These are phyloP conservation scores for Diarsia dahlii DNA, from an alignment of 2,888 invertebrate species.

Conservation along the genomic window DNA sequence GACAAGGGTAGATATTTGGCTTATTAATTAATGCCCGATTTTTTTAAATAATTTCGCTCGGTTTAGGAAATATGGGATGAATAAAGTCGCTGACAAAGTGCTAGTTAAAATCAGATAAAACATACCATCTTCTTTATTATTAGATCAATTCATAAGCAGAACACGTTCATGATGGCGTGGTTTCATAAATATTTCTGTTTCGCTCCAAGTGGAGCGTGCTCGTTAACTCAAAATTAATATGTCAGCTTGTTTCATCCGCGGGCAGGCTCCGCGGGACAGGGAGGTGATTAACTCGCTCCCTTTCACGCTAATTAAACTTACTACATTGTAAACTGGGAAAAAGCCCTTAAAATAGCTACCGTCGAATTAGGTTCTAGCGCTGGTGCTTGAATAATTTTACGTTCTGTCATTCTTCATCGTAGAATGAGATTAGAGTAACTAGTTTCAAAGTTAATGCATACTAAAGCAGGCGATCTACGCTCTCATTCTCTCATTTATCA, in stretches of 20 bases:
- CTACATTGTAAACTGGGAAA: conserved; percentile 31
- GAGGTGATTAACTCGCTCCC: conserved; percentile 53
- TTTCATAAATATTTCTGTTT: conserved; percentile 55
- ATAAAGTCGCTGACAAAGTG: not conserved
- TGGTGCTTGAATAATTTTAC: conserved; percentile 8
- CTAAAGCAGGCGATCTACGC: conserved; percentile 28
- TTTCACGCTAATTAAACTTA: conserved; percentile 53
- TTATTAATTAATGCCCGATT: not conserved
- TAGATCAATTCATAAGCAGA: conserved; percentile 7
- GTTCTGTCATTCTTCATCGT: conserved; percentile 30
- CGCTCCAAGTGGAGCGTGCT: conserved; percentile 49
- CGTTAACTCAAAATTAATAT: conserved; percentile 74
- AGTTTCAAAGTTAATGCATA: conserved; percentile 56
- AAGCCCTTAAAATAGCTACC: conserved; percentile 1
- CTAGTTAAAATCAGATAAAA: not conserved
- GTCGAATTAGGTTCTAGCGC: conserved; percentile 2
- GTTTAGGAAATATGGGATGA: no score
- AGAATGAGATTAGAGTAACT: conserved; percentile 41
- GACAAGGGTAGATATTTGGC: not conserved
- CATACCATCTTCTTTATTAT: conserved; percentile 3
- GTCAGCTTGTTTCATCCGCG: conserved; percentile 62
- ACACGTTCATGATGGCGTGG: conserved; percentile 18
- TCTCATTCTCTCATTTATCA: conserved; percentile 18
- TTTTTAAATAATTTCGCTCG: not conserved
- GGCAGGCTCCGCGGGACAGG: conserved; percentile 46